Evolutionary conservation across 1,140 invertebrate genomes (phyloP).

Genomic region (Rhyzopertha dominica): DNA sequence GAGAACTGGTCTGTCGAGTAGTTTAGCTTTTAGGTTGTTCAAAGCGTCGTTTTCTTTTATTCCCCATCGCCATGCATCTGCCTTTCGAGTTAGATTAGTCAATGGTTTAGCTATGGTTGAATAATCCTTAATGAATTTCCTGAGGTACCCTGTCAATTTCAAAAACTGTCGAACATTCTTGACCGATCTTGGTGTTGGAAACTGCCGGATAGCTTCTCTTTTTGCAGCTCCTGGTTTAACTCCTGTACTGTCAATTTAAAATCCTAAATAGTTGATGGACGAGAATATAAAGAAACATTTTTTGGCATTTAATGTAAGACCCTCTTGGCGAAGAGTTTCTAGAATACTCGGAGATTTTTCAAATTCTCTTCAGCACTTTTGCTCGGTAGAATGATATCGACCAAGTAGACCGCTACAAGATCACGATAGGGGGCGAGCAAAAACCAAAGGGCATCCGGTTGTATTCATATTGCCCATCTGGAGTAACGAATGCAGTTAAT

Average conservation of each 20-base stretch:
- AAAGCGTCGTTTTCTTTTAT: conserved; percentile 11
- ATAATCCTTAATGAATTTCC: conserved; percentile 22
- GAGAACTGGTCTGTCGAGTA: too few relatives aligned
- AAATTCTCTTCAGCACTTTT: too few relatives aligned
- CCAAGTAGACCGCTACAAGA: too few relatives aligned
- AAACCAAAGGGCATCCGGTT: too few relatives aligned
- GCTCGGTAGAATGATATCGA: too few relatives aligned
- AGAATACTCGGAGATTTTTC: too few relatives aligned
- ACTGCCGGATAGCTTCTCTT: conserved; percentile 21
- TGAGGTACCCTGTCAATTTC: conserved; percentile 22
- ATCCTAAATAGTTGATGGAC: conserved; percentile 25
- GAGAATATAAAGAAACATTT: conserved; percentile 3
- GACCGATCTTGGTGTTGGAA: conserved; percentile 17
- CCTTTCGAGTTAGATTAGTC: conserved; percentile 12
- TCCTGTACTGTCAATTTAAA: conserved; percentile 19
- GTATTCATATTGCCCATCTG: too few relatives aligned
- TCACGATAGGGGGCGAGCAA: too few relatives aligned
- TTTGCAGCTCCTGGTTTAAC: conserved; percentile 22
- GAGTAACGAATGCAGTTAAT: too few relatives aligned
- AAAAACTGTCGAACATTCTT: conserved; percentile 22
- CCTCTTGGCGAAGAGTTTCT: too few relatives aligned
- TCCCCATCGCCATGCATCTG: conserved; percentile 10
- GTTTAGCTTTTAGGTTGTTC: conserved; percentile 13
- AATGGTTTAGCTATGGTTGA: conserved; percentile 16
- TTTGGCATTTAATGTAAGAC: conserved; percentile 1